Evolutionary conservation across 2,797 vertebrate genomes (phyloP), one percentile per base, ranked within the genome.

Genomic region (Mionectes olivaceus): DNA sequence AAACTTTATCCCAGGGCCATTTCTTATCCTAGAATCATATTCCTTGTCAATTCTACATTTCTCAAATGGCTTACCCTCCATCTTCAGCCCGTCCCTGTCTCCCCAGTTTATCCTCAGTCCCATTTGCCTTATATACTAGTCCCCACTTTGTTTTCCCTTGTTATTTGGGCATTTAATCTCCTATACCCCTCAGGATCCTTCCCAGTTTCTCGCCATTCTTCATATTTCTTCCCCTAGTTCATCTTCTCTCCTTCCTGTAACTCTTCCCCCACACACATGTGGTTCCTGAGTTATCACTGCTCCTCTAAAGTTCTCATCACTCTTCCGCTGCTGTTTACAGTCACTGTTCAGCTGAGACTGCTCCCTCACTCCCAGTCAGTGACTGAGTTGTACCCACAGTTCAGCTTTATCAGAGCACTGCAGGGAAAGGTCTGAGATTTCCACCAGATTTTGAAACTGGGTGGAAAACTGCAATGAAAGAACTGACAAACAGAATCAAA

Each of bases 211-310:
- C 87, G 60, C 11, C 11, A 13, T 63, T 70, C 59, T 43, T 65
- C 16, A 19, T 59, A 12, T 32, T 64, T 19, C 32, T 55, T 75
- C 25, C 61, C 44, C 11, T 23, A 12, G 5, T 27, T 83, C 3
- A 2, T 24, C 13, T 9, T 49, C 33, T 64, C 49, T 85, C 41
- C 23, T 41, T 52, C 35, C 57, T 6, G 1, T 18, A 49, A 28
- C 18, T 37, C 44, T 63, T 24, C 22, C 22, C 39, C n/a, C 33
- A 5, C 1, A 23, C 15, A 39, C 13, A 7, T 4, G 13, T 0
- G 1, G 11, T 22, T 46, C 37, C 37, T 27, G 33, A 5, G 10
- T 80, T 50, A 33, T 7, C 52, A 7, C 37, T n/a, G 7, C 28
- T 59, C 19, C 69, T 63, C 24, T 47, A 19, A 41, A 37, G 10